Percentiles rank a stretch among this genome's conserved stretches.
These are phyloP conservation scores for Metaphire vulgaris DNA, from an alignment of 1,140 invertebrate genomes.

Conservation along the genomic window DNA sequence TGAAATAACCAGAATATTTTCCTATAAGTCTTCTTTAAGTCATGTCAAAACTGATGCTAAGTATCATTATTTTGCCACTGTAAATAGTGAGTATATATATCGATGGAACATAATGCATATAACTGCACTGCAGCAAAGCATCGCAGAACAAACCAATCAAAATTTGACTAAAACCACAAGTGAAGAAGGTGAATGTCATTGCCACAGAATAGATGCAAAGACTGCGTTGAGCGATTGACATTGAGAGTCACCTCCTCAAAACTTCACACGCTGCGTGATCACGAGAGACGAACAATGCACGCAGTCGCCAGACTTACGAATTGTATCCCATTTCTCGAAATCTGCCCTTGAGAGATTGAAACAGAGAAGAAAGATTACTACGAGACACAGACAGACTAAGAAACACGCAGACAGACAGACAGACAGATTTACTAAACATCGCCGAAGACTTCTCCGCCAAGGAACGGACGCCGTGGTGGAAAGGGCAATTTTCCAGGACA, in stretches of 20 bases:
- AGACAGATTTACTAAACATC: too few species aligned
- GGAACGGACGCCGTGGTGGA: not conserved
- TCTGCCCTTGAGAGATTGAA: not conserved
- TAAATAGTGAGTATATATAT: too few species aligned
- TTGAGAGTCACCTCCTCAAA: not conserved
- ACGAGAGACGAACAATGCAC: not conserved
- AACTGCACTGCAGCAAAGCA: too few species aligned
- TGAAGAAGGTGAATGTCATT: not conserved
- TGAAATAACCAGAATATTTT: too few species aligned
- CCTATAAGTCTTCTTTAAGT: too few species aligned
- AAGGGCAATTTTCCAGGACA: not conserved
- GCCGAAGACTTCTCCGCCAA: too few species aligned
- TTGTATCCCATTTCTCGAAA: too few species aligned
- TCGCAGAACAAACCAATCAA: too few species aligned
- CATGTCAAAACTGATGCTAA: too few species aligned
- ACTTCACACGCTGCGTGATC: not conserved
- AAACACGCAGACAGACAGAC: not conserved
- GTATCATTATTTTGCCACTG: too few species aligned
- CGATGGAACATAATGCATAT: too few species aligned
- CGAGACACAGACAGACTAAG: not conserved
- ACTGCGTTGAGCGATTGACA: not conserved
- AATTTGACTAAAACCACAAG: not conserved
- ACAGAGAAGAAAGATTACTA: not conserved
- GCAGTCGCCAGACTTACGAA: too few species aligned
- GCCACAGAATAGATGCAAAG: not conserved